phyloP scores from a whole-genome alignment of 2,888 invertebrate genomes.

The Erpobdella octoculata region DNA sequence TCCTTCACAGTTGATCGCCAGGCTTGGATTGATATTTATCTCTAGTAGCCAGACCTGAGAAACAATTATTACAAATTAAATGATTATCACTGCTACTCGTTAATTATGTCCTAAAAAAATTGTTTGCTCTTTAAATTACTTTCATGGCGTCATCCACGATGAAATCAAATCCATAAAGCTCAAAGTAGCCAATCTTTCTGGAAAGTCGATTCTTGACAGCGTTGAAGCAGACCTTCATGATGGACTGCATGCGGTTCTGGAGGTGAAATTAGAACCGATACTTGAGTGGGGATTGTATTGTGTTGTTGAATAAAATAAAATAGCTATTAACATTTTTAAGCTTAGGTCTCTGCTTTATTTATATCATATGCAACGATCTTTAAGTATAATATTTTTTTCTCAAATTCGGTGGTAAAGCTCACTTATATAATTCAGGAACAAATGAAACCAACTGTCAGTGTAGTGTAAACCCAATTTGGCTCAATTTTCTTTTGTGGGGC shows the following conservation, averaged over 20 bases:
- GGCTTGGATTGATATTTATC: slow-evolving; percentile 51
- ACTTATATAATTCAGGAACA: neutral
- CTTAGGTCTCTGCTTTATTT: too few relatives aligned
- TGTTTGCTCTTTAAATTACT: slow-evolving; percentile 33
- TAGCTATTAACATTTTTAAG: too few relatives aligned
- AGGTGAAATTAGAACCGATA: slow-evolving; percentile 27
- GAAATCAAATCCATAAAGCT: slow-evolving; percentile 52
- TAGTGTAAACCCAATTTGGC: slow-evolving; percentile 48
- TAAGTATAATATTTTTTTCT: neutral
- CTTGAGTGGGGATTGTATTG: too few relatives aligned
- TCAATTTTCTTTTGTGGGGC: slow-evolving; percentile 42
- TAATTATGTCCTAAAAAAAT: neutral
- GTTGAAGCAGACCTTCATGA: slow-evolving; percentile 50
- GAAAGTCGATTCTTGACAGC: slow-evolving; percentile 49
- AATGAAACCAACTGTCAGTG: slow-evolving; percentile 41
- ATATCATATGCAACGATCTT: too few relatives aligned
- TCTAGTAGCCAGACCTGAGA: slow-evolving; percentile 49
- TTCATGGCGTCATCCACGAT: slow-evolving; percentile 52
- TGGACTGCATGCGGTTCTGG: slow-evolving; percentile 51
- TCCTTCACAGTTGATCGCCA: slow-evolving; percentile 49
- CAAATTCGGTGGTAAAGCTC: neutral
- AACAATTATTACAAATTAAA: neutral
- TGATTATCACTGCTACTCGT: neutral
- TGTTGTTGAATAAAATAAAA: too few relatives aligned
- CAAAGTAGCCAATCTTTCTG: slow-evolving; percentile 50